Base-by-base conservation (phyloP, 2,797 vertebrate genomes). In the Varecia variegata region DNA sequence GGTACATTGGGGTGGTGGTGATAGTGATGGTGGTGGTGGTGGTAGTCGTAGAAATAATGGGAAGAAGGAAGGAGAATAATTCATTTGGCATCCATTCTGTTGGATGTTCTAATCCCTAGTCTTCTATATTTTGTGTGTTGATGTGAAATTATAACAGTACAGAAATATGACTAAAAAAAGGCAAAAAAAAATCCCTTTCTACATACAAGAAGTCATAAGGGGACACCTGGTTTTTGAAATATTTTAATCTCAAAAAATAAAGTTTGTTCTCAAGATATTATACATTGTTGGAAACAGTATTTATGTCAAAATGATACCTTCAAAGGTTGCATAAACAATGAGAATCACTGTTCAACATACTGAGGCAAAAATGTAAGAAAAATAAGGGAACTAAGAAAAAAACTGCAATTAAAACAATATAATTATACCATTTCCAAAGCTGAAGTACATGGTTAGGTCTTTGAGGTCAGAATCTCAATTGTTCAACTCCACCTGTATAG, bases 121-220 rank as follows among this genome's bases (percentile, higher is more conserved):
- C 54, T 94, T 96, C 95, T 81, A 32, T 79, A 96, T 90, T 94
- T 93, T 94, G 95, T 71, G 90, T 95, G 94, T 97, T 50, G 94
- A 91, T 88, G 96, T 96, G 76, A 97, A 95, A 93, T 89, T 90
- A 94, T 74, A 80, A 96, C 77, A 87, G 58, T 77, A 96, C 25
- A 95, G 74, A 92, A 92, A 83, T 91, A 88, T 40, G 80, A 83
- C 38, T 90, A 60, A 93, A 87, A 58, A 85, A 67, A 93, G 65
- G 87, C 65, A 92, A 92, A 74, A 90, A 89, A 27, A 58, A 58
- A 25, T 30, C 30, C 35, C 74, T 94, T 93, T 83, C 83, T 94
- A 83, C 15, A 60, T 90, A 82, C 65, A 65, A 92, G 77, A 95
- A 95, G 60, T 91, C 82, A 52, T 80, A 91, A 94, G 81, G 73